Base-by-base conservation (phyloP, 2,888 invertebrate genomes). In the Sminthurinus aureus region DNA sequence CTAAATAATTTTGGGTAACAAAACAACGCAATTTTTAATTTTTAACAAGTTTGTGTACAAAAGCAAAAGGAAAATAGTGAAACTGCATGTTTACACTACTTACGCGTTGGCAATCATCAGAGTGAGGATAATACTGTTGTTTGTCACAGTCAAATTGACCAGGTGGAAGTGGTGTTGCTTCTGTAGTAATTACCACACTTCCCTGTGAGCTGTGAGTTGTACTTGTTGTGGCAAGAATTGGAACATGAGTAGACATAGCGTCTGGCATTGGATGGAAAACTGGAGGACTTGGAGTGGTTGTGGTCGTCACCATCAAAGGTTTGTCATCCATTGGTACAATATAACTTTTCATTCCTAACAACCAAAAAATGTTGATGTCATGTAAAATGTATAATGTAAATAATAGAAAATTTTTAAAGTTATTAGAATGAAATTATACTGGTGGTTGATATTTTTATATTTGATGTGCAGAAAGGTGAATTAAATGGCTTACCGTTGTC, bases 291-390 rank as follows among this genome's bases (percentile, higher is more conserved):
- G 76, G 50, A 4, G 74, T 64, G 12, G 83, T 22, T 86, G 89
- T 64, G 90, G 87, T 58, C 88, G 89, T 51, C 89, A 90, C 58
- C 83, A 81, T 85, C 83, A 85, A 83, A 22, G 85, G 82, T 69
- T 82, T 69, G 74, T 79, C 79, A n/a, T 76, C 84, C 83, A 52
- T 85, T 13, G 88, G 87, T 12, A 96, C 95, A 18, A 88, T 86
- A 87, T 91, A 91, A 79, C 92, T 91, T 84, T 92, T 93, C 95
- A 97, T 94, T 15, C 84, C 87, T 87, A 24, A 0, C 66, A 81
- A 64, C 8, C 9, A 38, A 38, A 64, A 78, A 3, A 78, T 66
- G n/a, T n/a, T n/a, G n/a, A n/a, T n/a, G n/a, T n/a, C n/a, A n/a
- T n/a, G n/a, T 26, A 67, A 67, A 24, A 38, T 79, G 22, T 77